Base-by-base conservation (phyloP, 2,797 vertebrate genomes). In the Alca torda region DNA sequence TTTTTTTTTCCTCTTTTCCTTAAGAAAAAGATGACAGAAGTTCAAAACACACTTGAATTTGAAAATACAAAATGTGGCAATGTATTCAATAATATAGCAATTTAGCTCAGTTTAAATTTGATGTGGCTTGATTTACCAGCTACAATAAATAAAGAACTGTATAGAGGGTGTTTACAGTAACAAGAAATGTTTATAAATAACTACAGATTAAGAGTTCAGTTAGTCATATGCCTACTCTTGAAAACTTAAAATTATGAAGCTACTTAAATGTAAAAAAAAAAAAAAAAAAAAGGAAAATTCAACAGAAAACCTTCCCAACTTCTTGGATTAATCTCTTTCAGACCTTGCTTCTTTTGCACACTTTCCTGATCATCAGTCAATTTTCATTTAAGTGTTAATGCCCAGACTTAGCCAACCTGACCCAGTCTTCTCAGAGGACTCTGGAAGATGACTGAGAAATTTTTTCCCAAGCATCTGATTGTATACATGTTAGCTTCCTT, bases 31-130 rank as follows among this genome's bases (percentile, higher is more conserved):
- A 91, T 18, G 59, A 88, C 91, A 95, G 82, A 95, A 96, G 67
- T 94, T 93, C 88, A 92, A 93, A 89, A 73, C 59, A 70, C 30
- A 35, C 54, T 78, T 79, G 43, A 89, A 87, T 85, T 86, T 95
- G 51, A 86, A 93, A 96, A 92, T 73, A n/a, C 84, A 91, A 92
- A 94, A 87, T 60, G 75, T 75, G 65, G 87, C 90, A 95, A 90
- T 69, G 20, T 73, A 90, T 89, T 94, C 86, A 83, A 89, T 84
- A 48, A 91, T 10, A 28, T 43, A 87, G 76, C 45, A 93, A 89
- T 78, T 92, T 56, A 80, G 37, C 43, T 89, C 51, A 54, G 30
- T 63, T 91, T 78, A 77, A 68, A 95, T 73, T 48, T 69, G 60
- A 84, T 68, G 83, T 24, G 33, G 51, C 6, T 91, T 92, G 26